phyloP scores from a whole-genome alignment of 92 coral and sea anemone species.

The Epizoanthus rinbou region DNA sequence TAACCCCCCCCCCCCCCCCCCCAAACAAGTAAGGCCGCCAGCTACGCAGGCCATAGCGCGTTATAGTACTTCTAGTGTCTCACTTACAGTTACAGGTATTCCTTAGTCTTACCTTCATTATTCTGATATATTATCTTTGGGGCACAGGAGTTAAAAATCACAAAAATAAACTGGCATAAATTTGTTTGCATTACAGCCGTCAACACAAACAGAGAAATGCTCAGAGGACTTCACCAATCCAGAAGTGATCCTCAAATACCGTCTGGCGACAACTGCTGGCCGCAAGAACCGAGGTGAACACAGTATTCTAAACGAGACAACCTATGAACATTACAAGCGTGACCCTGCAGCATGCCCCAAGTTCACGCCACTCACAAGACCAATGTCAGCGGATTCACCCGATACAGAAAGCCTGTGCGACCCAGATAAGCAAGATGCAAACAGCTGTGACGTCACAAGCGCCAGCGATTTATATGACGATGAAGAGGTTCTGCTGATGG shows the following conservation, averaged over 20 bases:
- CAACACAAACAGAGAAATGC: neutral
- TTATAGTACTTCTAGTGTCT: too few relatives aligned
- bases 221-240: conserved; percentile 28
- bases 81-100: too few relatives aligned
- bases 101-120: too few relatives aligned
- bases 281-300: conserved; percentile 15
- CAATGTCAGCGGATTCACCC: conserved; percentile 2
- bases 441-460: neutral
- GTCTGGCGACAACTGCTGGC: conserved; percentile 27
- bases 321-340: conserved; percentile 32
- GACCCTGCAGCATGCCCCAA: conserved; percentile 13
- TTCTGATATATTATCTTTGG: too few relatives aligned
- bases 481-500: conserved; percentile 17
- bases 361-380: conserved; percentile 25
- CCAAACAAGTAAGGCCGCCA: too few relatives aligned
- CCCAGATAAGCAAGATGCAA: neutral
- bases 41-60: too few relatives aligned
- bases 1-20: too few relatives aligned
- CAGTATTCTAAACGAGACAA: conserved; percentile 31
- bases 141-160: too few relatives aligned
- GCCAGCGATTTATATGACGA: conserved; percentile 17
- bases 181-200: conserved; percentile 13
- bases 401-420: conserved; percentile 11
- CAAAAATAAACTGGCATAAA: too few relatives aligned
- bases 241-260: conserved; percentile 32